Evolutionary conservation across 2,113 vertebrate species (phyloP).

Genomic region (Spea bombifrons): DNA sequence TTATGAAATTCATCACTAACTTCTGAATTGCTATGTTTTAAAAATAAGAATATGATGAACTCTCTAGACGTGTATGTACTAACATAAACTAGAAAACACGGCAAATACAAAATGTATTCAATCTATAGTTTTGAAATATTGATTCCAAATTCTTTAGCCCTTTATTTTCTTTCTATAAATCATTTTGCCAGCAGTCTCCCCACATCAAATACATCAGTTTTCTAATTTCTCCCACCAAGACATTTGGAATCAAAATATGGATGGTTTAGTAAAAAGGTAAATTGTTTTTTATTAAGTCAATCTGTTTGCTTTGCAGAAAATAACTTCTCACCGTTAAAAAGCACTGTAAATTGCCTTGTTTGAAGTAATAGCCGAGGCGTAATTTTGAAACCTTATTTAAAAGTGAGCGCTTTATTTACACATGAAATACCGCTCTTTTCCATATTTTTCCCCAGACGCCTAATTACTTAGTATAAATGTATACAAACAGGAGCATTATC

Average conservation of each 20-base stretch:
- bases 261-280: slow-evolving; percentile 16
- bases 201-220: slow-evolving; percentile 14
- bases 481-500: slow-evolving; percentile 41
- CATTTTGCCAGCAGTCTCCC: background rate
- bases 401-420: slow-evolving; percentile 34
- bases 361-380: slow-evolving; percentile 19
- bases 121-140: slow-evolving; percentile 1
- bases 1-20: no score
- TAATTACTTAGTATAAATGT: slow-evolving; percentile 39
- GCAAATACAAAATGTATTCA: background rate
- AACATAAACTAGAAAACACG: no score
- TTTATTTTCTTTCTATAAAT: slow-evolving; percentile 5
- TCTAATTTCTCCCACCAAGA: slow-evolving; percentile 17
- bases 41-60: no score
- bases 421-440: slow-evolving; percentile 37
- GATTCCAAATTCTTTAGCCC: slow-evolving; percentile 6
- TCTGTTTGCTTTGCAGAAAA: slow-evolving; percentile 29
- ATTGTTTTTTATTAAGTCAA: slow-evolving; percentile 32
- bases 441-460: slow-evolving; percentile 29
- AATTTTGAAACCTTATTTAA: slow-evolving; percentile 30
- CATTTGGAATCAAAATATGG: slow-evolving; percentile 27
- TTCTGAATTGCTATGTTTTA: no score
- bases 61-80: no score
- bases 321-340: slow-evolving; percentile 12
- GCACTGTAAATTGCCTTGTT: slow-evolving; percentile 28